Evolutionary conservation across 2,888 invertebrate species (phyloP), one percentile per base, ranked within the genome.

Genomic region (Panorpa germanica): DNA sequence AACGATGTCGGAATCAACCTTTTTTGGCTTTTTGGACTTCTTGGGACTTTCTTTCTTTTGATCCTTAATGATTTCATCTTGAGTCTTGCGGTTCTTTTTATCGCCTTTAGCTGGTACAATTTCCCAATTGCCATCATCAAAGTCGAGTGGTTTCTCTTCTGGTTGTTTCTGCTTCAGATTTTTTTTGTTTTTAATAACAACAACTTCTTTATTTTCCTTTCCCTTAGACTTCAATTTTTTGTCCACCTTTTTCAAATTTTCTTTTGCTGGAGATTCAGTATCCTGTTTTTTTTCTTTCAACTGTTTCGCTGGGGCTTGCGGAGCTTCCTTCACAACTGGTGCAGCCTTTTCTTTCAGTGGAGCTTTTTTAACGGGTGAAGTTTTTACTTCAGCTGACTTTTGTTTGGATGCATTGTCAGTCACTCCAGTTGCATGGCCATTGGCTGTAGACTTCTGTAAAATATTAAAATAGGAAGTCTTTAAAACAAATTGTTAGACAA

Each of bases 111-210:
- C 63, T 36, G 72, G 56, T 39, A 76, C 70, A 40, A 63, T 65
- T 55, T 77, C 70, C 80, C 80, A 80, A 28, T 69, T 64, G 25
- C 71, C 76, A 41, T 76, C 75, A 50, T 76, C 75, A 52, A 65
- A 74, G 43, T 74, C 74, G 24, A 65, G 62, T 7, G 75, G 74
- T 46, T 76, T 76, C 41, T 72, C 71, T 36, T 60, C 53, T 29
- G 60, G 57, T 35, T 49, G 49, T 40, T 59, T 58, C 33, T 43
- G 43, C 48, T 68, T 70, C 25, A 52, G 48, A 43, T 67, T 70
- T 47, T 70, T 73, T 39, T 63, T 64, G 37, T 64, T 69, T 44
- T 66, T 68, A 1, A 46, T 50, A 27, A 59, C 57, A 34, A 40
- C n/a, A n/a, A n/a, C n/a, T n/a, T n/a, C n/a, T n/a, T n/a, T n/a